Conservation (phyloP, 2,113 vertebrate species). For the Entelurus aequoreus region DNA sequence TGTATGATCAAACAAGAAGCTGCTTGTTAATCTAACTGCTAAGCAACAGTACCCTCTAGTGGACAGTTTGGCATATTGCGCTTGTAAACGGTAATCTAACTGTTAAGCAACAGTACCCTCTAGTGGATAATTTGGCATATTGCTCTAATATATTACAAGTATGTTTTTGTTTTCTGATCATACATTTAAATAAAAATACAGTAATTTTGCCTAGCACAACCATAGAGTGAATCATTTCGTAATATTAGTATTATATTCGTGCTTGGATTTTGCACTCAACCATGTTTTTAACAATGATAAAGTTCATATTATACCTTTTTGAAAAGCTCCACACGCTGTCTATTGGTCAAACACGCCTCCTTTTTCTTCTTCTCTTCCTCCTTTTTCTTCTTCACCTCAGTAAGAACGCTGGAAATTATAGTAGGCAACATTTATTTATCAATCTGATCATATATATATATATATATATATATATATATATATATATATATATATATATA, state of each 20-base stretch:
- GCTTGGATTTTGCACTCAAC: no score
- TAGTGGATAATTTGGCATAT: constrained; percentile 36
- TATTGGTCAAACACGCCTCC: constrained; percentile 77
- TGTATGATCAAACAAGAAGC: neutral
- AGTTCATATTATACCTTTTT: constrained; percentile 77
- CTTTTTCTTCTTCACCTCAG: constrained; percentile 78
- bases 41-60: constrained; percentile 54
- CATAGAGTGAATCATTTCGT: no score
- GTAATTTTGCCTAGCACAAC: no score
- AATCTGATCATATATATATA: no score
- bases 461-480: no score
- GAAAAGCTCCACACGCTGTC: constrained; percentile 79
- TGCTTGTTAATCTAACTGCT: no score
- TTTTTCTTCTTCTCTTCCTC: constrained; percentile 83
- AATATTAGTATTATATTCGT: no score
- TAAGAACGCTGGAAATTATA: neutral
- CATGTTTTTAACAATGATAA: neutral
- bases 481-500: no score
- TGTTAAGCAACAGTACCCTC: constrained; percentile 42
- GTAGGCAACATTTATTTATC: neutral
- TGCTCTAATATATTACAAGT: neutral
- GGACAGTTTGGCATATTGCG: constrained; percentile 10
- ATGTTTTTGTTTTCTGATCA: no score
- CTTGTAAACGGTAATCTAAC: neutral
- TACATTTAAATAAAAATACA: no score